These are phyloP conservation scores for Bagarius yarrelli DNA, from an alignment of 2,113 vertebrate genomes.

Conservation along the genomic window DNA sequence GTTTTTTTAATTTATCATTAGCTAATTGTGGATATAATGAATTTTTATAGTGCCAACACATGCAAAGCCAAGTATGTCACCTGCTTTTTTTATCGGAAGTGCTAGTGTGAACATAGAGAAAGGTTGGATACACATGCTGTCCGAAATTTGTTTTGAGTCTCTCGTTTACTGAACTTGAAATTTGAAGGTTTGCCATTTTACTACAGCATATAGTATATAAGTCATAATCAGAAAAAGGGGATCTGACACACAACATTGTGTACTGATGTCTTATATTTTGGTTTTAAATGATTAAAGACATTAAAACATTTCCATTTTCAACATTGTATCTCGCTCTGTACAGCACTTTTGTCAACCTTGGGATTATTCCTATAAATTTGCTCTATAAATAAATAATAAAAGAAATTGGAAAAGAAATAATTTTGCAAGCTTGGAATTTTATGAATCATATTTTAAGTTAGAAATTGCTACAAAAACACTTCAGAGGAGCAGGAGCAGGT, in stretches of 20 bases:
- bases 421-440: constrained; percentile 13
- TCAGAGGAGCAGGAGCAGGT: constrained; percentile 20
- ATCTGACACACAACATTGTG: constrained; percentile 30
- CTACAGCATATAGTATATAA: constrained; percentile 43
- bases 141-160: background rate
- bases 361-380: too few species aligned
- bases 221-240: constrained; percentile 52
- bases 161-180: constrained; percentile 40
- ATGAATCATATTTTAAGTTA: background rate
- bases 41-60: too few species aligned
- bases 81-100: too few species aligned
- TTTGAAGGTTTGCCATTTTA: constrained; percentile 47
- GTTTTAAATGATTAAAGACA: background rate
- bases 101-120: background rate
- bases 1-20: too few species aligned
- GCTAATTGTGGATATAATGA: too few species aligned
- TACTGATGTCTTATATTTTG: constrained; percentile 52
- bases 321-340: background rate
- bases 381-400: too few species aligned
- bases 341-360: too few species aligned
- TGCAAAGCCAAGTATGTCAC: too few species aligned
- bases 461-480: background rate
- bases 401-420: background rate
- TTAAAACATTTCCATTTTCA: background rate
- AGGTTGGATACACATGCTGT: background rate